Base-by-base conservation (phyloP, 2,797 vertebrate genomes). In the Salarias fasciatus region DNA sequence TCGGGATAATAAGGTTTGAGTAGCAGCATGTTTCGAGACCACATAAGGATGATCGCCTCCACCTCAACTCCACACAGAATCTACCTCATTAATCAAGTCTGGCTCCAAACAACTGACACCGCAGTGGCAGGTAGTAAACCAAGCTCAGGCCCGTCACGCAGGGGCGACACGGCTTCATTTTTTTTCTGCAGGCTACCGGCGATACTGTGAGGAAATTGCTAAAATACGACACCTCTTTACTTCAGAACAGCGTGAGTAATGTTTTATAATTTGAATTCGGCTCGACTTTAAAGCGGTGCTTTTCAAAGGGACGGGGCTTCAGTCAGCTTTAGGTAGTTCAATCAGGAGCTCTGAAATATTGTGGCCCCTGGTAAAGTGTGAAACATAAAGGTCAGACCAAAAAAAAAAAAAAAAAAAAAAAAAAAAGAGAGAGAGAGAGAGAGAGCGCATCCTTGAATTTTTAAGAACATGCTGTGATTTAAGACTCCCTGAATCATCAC, bases 401-500 rank as follows among this genome's bases (percentile, higher is more conserved):
- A 24, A 24, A 18, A 24, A 24, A 3, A 53, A n/a, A n/a, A n/a
- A n/a, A n/a, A n/a, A n/a, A n/a, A n/a, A n/a, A n/a, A n/a, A n/a
- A n/a, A n/a, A n/a, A n/a, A n/a, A n/a, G n/a, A n/a, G n/a, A n/a
- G n/a, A n/a, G n/a, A n/a, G n/a, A n/a, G n/a, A 2, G 53, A 9
- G 4, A 41, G 1, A 65, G 52, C 6, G 0, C 31, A 43, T 53
- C 42, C 29, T 61, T 65, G 12, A 53, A n/a, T 40, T 66, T 60
- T 63, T n/a, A 36, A 36, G 43, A 44, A 11, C 48, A 40, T 3
- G 6, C 31, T 47, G 10, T 35, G 47, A 63, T 53, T 48, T 9
- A n/a, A 40, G 43, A 60, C 40, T 35, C 41, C 43, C 52, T 72
- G 69, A 75, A 78, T 76, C 76, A 66, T 76, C 56, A 68, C 64